These are phyloP conservation scores for Xylocopa sonorina DNA, from an alignment of 1,140 invertebrate species.

Conservation along the genomic window DNA sequence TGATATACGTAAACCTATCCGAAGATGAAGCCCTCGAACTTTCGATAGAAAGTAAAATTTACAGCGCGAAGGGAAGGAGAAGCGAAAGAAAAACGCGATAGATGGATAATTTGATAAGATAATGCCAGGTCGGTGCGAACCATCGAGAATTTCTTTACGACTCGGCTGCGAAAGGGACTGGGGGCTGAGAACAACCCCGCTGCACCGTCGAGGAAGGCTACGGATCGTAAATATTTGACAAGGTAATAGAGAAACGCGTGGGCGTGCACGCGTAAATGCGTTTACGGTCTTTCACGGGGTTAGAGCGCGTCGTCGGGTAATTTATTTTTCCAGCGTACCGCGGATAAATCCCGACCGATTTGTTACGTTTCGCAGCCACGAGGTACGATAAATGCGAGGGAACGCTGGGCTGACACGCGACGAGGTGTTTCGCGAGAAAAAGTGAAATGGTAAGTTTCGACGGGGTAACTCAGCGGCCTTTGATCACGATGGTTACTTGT, in stretches of 20 bases:
- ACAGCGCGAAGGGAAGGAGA: not conserved
- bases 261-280: constrained; percentile 11
- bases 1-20: too few relatives aligned
- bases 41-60: constrained; percentile 40
- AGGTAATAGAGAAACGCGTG: constrained; percentile 28
- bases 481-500: not conserved
- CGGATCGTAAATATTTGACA: constrained; percentile 52
- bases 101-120: constrained; percentile 61
- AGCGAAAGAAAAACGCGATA: constrained; percentile 19
- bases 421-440: not conserved
- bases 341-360: not conserved
- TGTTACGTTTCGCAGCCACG: not conserved
- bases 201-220: not conserved
- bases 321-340: constrained; percentile 22
- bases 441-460: not conserved
- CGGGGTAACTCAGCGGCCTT: not conserved
- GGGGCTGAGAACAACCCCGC: too few relatives aligned
- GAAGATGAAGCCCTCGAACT: constrained; percentile 1
- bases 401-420: not conserved
- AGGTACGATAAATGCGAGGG: not conserved
- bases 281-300: constrained; percentile 18
- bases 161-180: not conserved
- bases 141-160: constrained; percentile 39
- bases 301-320: constrained; percentile 33
- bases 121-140: constrained; percentile 1